Percentiles rank a stretch among this genome's conserved stretches.
Evolutionary conservation across 2,888 invertebrate species (phyloP).

Genomic region (Hipparchia semele): DNA sequence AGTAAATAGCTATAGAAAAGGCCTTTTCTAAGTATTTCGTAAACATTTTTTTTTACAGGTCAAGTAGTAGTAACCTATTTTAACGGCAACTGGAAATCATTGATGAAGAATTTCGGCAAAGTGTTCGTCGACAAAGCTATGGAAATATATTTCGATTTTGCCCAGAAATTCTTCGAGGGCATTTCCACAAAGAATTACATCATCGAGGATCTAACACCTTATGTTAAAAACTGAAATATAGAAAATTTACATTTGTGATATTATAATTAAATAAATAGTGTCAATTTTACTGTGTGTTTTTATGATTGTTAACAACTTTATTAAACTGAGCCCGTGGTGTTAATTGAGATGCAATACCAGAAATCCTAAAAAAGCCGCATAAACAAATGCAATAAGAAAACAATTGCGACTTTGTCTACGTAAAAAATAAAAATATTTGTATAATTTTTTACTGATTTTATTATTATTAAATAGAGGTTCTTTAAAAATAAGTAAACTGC

Average conservation of each 20-base stretch:
- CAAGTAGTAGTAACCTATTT: slow-evolving; percentile 45
- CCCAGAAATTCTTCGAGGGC: slow-evolving; percentile 46
- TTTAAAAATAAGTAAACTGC: too few relatives aligned
- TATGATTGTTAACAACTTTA: too few relatives aligned
- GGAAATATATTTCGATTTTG: slow-evolving; percentile 36
- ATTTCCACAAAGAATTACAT: slow-evolving; percentile 51
- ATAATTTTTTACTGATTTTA: too few relatives aligned
- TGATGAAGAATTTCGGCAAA: slow-evolving; percentile 47
- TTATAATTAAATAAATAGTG: not conserved
- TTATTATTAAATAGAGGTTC: too few relatives aligned
- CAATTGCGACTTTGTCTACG: too few relatives aligned
- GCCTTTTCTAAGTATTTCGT: too few relatives aligned
- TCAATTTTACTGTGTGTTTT: not conserved
- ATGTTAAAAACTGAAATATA: slow-evolving; percentile 38
- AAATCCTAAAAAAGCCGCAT: not conserved
- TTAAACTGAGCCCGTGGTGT: too few relatives aligned
- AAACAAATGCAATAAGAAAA: too few relatives aligned
- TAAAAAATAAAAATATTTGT: too few relatives aligned
- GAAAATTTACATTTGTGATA: not conserved
- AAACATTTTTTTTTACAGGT: slow-evolving; percentile 48
- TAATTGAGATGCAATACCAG: too few relatives aligned
- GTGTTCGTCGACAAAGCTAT: slow-evolving; percentile 47
- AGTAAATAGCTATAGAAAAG: too few relatives aligned
- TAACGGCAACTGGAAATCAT: slow-evolving; percentile 52
- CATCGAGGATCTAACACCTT: slow-evolving; percentile 51